Base-by-base conservation (phyloP, 2,113 vertebrate genomes). In the Donacobius atricapilla region DNA sequence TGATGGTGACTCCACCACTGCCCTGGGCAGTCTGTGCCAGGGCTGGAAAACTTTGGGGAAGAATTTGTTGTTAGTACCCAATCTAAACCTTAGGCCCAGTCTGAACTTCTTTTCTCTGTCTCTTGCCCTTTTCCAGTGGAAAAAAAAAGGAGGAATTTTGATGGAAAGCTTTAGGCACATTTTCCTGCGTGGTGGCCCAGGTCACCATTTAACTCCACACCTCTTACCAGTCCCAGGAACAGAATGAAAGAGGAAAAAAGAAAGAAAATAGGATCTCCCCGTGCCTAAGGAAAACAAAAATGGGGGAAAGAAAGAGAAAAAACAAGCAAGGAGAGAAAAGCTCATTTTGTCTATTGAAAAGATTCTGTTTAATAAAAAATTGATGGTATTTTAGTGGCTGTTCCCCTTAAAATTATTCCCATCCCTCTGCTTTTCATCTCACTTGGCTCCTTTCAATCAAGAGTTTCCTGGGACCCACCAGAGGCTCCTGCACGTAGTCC, bases 281-380 rank as follows among this genome's bases (percentile, higher is more conserved):
- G 0, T 3, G 6, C 1, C 31, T 22, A 21, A 50, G 45, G 42
- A 40, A 28, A 61, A 17, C 14, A 70, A 64, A 57, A 90, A 33
- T 2, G 7, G 66, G 45, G 10, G 47, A 19, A 92, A 90, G 39
- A 66, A 27, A 90, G 25, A 75, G 39, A 87, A 94, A 90, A 61
- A 15, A n/a, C 9, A 33, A 65, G 56, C 27, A 23, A 89, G 86
- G 63, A 78, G 68, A 83, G 64, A n/a, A 56, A 22, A 73, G 42
- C 81, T 97, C 81, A 77, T 96, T 90, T 91, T 84, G 57, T 58
- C 83, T 80, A 71, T 94, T 83, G 96, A 84, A 94, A 96, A 97
- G 94, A 97, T 97, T 97, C 96, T 93, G 80, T 97, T 93, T 96
- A 96, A 97, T 97, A 93, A 97, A 97, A 97, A 94, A 97, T 96